These are phyloP conservation scores for Ovis canadensis DNA, from an alignment of 2,113 vertebrate genomes.

Conservation along the genomic window DNA sequence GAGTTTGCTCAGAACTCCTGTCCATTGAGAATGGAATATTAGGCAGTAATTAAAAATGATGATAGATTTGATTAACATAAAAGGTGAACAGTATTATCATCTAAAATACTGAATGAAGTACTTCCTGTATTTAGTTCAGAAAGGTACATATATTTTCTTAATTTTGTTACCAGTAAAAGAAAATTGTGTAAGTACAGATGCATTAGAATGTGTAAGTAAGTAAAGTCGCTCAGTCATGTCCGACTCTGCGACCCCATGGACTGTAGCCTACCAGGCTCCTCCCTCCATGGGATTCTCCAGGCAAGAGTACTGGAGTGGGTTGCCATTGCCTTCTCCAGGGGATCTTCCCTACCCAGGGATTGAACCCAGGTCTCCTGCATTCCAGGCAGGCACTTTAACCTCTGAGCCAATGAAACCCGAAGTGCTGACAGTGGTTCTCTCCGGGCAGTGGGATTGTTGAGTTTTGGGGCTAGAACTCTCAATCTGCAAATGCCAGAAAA, in stretches of 20 bases:
- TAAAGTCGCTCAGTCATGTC: too few species aligned
- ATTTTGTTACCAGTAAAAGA: slow-evolving; percentile 17
- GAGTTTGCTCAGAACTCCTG: not conserved
- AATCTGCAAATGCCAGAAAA: too few species aligned
- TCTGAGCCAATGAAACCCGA: not conserved
- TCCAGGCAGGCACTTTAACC: too few species aligned
- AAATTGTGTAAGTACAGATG: not conserved
- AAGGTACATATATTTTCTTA: slow-evolving; percentile 32
- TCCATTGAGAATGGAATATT: not conserved
- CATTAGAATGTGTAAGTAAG: not conserved
- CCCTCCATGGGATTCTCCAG: too few species aligned
- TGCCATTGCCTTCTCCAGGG: too few species aligned
- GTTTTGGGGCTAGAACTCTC: not conserved
- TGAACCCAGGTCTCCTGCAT: too few species aligned
- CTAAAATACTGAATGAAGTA: not conserved
- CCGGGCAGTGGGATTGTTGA: not conserved
- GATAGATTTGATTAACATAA: not conserved
- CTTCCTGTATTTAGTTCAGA: not conserved
- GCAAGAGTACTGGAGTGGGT: too few species aligned
- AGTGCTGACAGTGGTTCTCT: not conserved
- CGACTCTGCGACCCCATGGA: too few species aligned
- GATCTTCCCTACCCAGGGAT: too few species aligned
- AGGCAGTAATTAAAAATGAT: not conserved
- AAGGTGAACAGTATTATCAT: not conserved
- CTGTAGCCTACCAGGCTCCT: too few species aligned